Evolutionary conservation across 2,888 invertebrate genomes (phyloP).

Genomic region (Eristalinus sepulchralis): DNA sequence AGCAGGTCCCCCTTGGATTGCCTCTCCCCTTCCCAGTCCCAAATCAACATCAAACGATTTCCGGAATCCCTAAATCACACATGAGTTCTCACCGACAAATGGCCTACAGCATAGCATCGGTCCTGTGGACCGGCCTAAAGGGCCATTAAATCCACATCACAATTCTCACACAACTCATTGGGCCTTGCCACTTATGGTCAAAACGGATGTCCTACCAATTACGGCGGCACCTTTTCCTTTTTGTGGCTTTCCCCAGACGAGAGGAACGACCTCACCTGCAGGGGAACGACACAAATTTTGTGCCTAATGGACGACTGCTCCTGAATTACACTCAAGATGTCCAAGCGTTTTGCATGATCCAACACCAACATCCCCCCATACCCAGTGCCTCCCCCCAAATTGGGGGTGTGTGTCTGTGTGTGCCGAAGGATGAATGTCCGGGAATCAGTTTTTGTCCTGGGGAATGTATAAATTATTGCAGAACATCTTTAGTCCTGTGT

Average conservation of each 20-base stretch:
- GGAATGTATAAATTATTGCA: slow-evolving; percentile 62
- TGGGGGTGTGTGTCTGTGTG: neutral
- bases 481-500: slow-evolving; percentile 54
- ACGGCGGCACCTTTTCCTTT: slow-evolving; percentile 48
- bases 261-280: neutral
- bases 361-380: slow-evolving; percentile 29
- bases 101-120: neutral
- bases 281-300: slow-evolving; percentile 16
- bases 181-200: slow-evolving; percentile 57
- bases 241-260: slow-evolving; percentile 25
- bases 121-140: slow-evolving; percentile 1
- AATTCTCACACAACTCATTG: slow-evolving; percentile 64
- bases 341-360: slow-evolving; percentile 43
- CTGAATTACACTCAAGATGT: slow-evolving; percentile 48
- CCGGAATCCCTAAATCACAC: slow-evolving; percentile 19
- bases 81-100: slow-evolving; percentile 32
- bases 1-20: neutral
- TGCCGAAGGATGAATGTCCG: slow-evolving; percentile 40
- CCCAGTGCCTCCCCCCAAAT: neutral
- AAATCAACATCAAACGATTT: slow-evolving; percentile 13
- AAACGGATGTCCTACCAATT: slow-evolving; percentile 61
- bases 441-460: slow-evolving; percentile 42
- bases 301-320: slow-evolving; percentile 25
- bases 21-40: neutral
- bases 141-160: slow-evolving; percentile 60